Evolutionary conservation across 2,113 vertebrate genomes (phyloP), one percentile per base, ranked within the genome.

Genomic region (Mugil cephalus): DNA sequence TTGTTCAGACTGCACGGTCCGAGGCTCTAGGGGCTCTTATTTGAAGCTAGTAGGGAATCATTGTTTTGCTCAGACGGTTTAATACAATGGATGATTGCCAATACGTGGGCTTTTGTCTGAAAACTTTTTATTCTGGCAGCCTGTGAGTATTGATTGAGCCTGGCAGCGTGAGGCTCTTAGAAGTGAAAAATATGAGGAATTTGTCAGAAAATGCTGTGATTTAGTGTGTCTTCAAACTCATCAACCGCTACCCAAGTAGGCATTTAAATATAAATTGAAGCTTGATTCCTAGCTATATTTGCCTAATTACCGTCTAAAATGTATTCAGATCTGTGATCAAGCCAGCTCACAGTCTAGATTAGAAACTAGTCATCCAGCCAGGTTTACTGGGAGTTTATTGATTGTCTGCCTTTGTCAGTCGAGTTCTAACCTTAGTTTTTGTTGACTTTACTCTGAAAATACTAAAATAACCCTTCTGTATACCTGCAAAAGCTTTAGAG

Each of bases 401-500:
- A 19, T 50, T 15, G 15, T 19, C 24, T 53, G 42, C 9, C 10
- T 30, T 63, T 40, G 13, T 21, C 21, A 47, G n/a, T 8, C 38
- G 24, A 1, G 8, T 6, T 7, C 19, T 15, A 5, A 9, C 13
- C 12, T 1, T 21, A 1, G n/a, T 47, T 61, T 54, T 5, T 19
- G 24, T 38, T 30, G 18, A 11, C 18, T 19, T 15, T 7, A 34
- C 8, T 8, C 17, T 19, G 3, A 34, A 8, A 34, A 47, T 24
- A 36, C 10, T 2, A 4, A 35, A 18, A 45, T 9, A 8, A 21
- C 12, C 7, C 30, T 40, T 62, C 13, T 7, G 4, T 4, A 13
- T 94, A 99, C 97, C 97, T 95, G 97, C 95, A 40, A 99, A 94
- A 43, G 96, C 95, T 74, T 96, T 85, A 92, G 96, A 93, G 95